These are phyloP conservation scores for Lithosia quadra DNA, from an alignment of 2,888 invertebrate genomes.

Conservation along the genomic window DNA sequence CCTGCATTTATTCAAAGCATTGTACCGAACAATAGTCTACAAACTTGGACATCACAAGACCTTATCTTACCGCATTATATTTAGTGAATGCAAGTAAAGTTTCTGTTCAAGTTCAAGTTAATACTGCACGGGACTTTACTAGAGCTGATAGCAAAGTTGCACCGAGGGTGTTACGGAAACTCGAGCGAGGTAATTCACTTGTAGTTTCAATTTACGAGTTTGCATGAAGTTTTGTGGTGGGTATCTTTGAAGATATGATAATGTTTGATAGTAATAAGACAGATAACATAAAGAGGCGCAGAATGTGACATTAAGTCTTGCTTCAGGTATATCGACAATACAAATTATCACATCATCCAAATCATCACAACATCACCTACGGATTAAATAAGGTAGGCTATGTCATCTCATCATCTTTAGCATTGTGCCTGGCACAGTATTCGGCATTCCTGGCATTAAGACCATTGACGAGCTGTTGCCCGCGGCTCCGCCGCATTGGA, in stretches of 20 bases:
- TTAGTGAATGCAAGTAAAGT: conserved; percentile 44
- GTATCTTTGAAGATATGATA: not conserved
- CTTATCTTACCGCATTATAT: conserved; percentile 47
- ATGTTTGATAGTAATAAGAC: not conserved
- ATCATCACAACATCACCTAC: no score
- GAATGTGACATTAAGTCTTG: no score
- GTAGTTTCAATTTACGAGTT: not conserved
- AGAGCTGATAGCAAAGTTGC: conserved; percentile 46
- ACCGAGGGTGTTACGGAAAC: conserved; percentile 32
- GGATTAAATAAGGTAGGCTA: not conserved
- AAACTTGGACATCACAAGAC: conserved; percentile 13
- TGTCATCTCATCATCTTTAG: no score
- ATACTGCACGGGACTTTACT: conserved; percentile 20
- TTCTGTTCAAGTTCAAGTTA: conserved; percentile 40
- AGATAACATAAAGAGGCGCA: not conserved
- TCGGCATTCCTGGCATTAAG: no score
- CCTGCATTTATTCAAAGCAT: not conserved
- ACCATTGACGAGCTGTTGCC: no score
- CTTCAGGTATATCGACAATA: no score
- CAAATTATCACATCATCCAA: no score
- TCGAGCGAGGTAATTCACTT: not conserved
- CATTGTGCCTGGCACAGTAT: no score
- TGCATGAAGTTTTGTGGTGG: not conserved
- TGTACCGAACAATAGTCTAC: not conserved
- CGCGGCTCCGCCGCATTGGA: no score